phyloP scores from a whole-genome alignment of 2,113 vertebrate genomes.

The Plestiodon gilberti region DNA sequence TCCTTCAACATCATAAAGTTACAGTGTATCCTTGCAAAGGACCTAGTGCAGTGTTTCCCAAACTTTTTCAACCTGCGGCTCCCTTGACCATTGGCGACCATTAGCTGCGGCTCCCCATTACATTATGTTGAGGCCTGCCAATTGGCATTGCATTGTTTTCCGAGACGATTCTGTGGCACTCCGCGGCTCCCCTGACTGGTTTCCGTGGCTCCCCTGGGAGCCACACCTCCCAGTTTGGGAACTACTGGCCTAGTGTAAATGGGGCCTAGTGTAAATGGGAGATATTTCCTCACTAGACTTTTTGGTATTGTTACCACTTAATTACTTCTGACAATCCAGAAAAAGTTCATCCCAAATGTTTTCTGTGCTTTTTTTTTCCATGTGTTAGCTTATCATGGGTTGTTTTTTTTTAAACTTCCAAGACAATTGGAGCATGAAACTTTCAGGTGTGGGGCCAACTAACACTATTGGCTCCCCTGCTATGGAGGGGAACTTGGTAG shows the following conservation, averaged over 20 bases:
- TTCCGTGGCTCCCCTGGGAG: too few species aligned
- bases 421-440: neutral
- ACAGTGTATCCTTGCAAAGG: neutral
- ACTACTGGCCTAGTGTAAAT: too few species aligned
- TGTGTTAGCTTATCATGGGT: neutral
- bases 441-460: neutral
- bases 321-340: neutral
- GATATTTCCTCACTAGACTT: neutral
- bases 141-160: too few species aligned
- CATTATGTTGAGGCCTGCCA: too few species aligned
- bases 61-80: too few species aligned
- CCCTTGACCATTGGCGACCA: too few species aligned
- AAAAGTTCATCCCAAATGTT: neutral
- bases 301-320: neutral
- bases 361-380: neutral
- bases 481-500: neutral
- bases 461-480: neutral
- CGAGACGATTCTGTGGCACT: too few species aligned
- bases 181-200: too few species aligned
- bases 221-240: too few species aligned
- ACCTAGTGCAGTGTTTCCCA: too few species aligned
- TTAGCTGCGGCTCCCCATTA: too few species aligned
- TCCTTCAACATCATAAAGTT: neutral
- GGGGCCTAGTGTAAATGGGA: neutral
- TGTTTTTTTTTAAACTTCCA: neutral